A percentile compares a stretch with the other conserved stretches of the same genome.
Conservation (phyloP, 1,140 invertebrate species). For the Sinella curviseta region DNA sequence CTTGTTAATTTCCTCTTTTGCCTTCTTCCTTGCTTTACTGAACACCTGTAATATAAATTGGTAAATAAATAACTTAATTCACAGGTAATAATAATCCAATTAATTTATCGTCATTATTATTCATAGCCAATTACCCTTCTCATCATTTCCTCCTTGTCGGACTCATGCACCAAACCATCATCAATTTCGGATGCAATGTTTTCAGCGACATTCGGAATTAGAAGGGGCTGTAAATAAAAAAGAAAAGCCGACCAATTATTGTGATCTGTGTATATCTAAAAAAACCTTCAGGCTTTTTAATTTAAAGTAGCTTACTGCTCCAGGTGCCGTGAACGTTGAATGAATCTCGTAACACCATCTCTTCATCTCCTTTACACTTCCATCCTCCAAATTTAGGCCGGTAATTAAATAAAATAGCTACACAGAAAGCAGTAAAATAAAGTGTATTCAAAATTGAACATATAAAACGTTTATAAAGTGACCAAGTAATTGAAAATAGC, state of each 20-base stretch:
- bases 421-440: slow-evolving; percentile 44
- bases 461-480: too few species aligned
- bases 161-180: slow-evolving; percentile 75
- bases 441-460: background rate
- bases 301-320: slow-evolving; percentile 66
- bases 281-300: background rate
- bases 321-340: slow-evolving; percentile 90
- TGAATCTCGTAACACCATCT: slow-evolving; percentile 98
- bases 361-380: slow-evolving; percentile 82
- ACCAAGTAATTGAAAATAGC: slow-evolving; percentile 42
- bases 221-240: slow-evolving; percentile 67
- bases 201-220: slow-evolving; percentile 80
- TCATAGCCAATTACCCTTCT: slow-evolving; percentile 66
- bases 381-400: slow-evolving; percentile 74
- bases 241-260: slow-evolving; percentile 10
- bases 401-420: slow-evolving; percentile 86
- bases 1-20: slow-evolving; percentile 81
- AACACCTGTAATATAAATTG: slow-evolving; percentile 63
- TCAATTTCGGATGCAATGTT: slow-evolving; percentile 84
- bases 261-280: slow-evolving; percentile 27
- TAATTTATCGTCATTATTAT: background rate
- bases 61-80: background rate
- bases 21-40: slow-evolving; percentile 77
- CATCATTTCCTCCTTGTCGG: slow-evolving; percentile 84
- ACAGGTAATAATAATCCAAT: background rate